Base-by-base conservation (phyloP, 2,797 vertebrate genomes). In the Sarcoramphus papa region DNA sequence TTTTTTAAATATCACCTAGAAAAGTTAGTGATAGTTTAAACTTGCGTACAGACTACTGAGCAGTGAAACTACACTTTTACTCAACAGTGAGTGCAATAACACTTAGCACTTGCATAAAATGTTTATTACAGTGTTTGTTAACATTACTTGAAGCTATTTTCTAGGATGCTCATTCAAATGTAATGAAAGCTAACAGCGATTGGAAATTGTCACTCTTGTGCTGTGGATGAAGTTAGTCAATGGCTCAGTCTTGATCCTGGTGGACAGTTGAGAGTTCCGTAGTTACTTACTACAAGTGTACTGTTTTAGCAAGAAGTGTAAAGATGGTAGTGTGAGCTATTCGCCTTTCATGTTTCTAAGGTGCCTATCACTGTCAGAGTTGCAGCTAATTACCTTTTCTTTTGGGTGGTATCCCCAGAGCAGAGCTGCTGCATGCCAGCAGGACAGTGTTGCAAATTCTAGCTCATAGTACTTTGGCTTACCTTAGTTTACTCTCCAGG, bases 281-380 rank as follows among this genome's bases (percentile, higher is more conserved):
- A 48, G 48, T 12, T 18, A 14, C 16, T 48, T n/a, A 4, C 14
- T 23, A 5, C 9, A 20, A 9, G 19, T 1, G 5, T 14, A 2
- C 23, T 54, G 3, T 37, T 43, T 17, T 5, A 47, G 43, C 12
- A 21, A 31, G 60, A 40, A n/a, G 19, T 9, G 21, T 43, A 10
- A 6, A 17, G 43, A 0, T 50, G 33, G 8, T 22, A 13, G 10
- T 8, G 37, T 17, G 72, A 67, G 48, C 60, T 69, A 0, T 6
- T 47, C 4, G 1, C 17, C 10, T 72, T 3, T 8, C 6, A 0
- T 17, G 48, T 40, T 16, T 57, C 31, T 19, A 1, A 9, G 59
- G 35, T 76, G 65, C 45, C 73, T 31, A 3, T 57, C 2, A 0
- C 64, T 60, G 40, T 14, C 75, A 56, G 67, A 56, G 59, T 2